Base-by-base conservation (phyloP, 2,888 invertebrate species). In the Fragum fragum region DNA sequence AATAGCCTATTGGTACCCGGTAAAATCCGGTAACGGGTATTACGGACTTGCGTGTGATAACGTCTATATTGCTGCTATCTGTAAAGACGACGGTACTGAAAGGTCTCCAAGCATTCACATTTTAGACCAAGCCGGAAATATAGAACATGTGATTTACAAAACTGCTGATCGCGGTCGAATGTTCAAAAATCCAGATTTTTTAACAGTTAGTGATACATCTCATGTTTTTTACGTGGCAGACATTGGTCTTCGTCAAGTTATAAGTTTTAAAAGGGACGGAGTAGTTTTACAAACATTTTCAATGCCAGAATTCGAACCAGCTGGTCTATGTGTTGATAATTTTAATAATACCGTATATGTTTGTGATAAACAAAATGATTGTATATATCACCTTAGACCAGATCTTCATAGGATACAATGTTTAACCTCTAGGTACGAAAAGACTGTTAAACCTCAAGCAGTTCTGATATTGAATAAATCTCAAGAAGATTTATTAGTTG, bases 21-120 rank as follows among this genome's bases (percentile, higher is more conserved):
- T 82, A 18, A 75, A 72, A 29, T 68, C 78, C 23, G 77, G 77
- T 28, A 82, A 82, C 39, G 82, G 78, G 63, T 82, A 82, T 47
- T 78, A 75, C 39, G 78, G 75, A 0, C 32, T 82, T 1, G 70
- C 72, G 9, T 74, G 61, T n/a, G 75, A 78, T 23, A 68, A 23
- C n/a, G 55, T 73, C 0, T 53, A n/a, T 16, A 78, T 82, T 9
- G 52, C 78, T 16, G 72, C 78, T 0, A 71, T 71, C 18, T 82
- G 82, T 69, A 71, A 72, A 69, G 72, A 78, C 29, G 78, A 82
- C 26, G 63, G 61, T 2, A 42, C 63, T 18, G 73, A 57, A 16
- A n/a, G 59, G 11, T 32, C 21, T 14, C 82, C 82, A 14, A 53
- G 78, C 32, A 63, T 81, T 14, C 77, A 81, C 47, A 70, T 76